Conservation (phyloP, 2,113 vertebrate species). For the Balaeniceps rex region DNA sequence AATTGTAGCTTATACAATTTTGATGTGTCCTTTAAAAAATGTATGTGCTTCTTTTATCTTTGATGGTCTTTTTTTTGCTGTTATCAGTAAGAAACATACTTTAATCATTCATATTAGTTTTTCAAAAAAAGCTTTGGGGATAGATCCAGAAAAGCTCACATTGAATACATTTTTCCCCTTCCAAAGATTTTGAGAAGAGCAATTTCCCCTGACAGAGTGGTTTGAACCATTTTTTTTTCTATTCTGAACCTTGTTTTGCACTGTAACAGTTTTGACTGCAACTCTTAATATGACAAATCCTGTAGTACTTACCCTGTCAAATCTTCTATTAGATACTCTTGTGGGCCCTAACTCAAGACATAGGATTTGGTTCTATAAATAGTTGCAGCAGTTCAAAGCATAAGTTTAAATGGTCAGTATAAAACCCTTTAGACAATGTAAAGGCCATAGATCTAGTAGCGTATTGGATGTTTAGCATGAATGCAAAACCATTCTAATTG, state of each 20-base stretch:
- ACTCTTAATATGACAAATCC: background rate
- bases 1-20: too few relatives aligned
- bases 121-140: background rate
- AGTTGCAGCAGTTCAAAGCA: background rate
- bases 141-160: background rate
- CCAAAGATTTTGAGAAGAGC: background rate
- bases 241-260: background rate
- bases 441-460: background rate
- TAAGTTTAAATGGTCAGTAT: background rate
- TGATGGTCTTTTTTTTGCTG: background rate
- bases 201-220: background rate
- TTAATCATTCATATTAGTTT: background rate
- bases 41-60: constrained; percentile 57
- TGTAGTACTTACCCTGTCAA: background rate
- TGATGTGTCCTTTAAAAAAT: too few relatives aligned
- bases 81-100: background rate
- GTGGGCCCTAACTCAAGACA: background rate
- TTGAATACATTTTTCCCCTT: background rate
- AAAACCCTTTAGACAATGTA: background rate
- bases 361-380: background rate
- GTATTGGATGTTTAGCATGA: too few relatives aligned
- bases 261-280: background rate
- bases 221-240: background rate
- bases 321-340: background rate
- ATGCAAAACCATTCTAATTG: background rate